Evolutionary conservation across 2,797 vertebrate species (phyloP), one percentile per base, ranked within the genome.

Genomic region (Clangula hyemalis): DNA sequence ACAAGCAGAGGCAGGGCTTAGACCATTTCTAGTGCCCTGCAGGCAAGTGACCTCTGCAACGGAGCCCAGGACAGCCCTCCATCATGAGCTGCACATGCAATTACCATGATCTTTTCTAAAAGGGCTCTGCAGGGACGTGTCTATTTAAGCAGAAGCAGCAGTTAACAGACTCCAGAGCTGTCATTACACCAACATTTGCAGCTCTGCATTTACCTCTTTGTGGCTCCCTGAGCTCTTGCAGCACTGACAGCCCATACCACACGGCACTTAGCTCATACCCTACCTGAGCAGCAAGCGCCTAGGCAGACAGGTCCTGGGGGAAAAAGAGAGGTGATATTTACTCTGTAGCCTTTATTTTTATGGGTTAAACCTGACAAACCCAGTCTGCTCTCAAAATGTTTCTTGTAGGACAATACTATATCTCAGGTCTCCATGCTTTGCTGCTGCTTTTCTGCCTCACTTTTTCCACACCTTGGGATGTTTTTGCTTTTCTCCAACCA

Each of bases 61-160:
- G 51, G 28, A 3, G 2, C 19, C 22, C 7, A 17, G 43, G 28
- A 32, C 0, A 3, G 77, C 30, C 25, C 2, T 34, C 28, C 19
- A 15, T 53, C 8, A 25, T 57, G 58, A 80, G 15, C n/a, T 22
- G 43, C n/a, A 4, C 39, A 13, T 6, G 49, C 65, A 32, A 89
- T 54, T 76, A 65, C 19, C 11, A 25, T 6, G 17, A 49, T 56
- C 14, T 78, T 73, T 83, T 56, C 51, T 39, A 36, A 49, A 69
- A 39, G 25, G 12, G 4, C 25, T 32, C 56, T 64, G 45, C 27
- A 81, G 47, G 7, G 2, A 36, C 58, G 41, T 39, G 17, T 36
- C 60, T 43, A 36, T 71, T 86, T 77, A 71, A 76, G 34, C 47
- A 88, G 64, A 34, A 80, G 15, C 36, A 92, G 78, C 49, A 47